These are phyloP conservation scores for Tetranychus cinnabarinus DNA, from an alignment of 1,140 invertebrate species.

Conservation along the genomic window DNA sequence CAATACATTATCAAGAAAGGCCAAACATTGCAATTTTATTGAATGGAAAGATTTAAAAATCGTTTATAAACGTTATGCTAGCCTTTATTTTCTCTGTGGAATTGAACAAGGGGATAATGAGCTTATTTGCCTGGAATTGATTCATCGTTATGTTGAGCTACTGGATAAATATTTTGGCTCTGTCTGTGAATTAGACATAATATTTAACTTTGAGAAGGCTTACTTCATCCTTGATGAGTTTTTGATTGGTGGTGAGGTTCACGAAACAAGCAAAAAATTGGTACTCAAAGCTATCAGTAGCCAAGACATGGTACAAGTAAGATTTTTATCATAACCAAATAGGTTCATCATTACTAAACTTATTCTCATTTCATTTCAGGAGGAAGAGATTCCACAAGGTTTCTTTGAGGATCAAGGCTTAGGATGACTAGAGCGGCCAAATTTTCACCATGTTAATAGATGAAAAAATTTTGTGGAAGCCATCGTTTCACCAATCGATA, in stretches of 20 bases:
- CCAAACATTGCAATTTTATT: constrained; percentile 97
- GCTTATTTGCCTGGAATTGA: constrained; percentile 78
- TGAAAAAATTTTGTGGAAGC: too few relatives aligned
- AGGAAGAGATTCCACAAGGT: constrained; percentile 97
- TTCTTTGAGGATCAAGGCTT: constrained; percentile 96
- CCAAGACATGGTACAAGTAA: constrained; percentile 79
- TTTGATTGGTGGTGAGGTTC: constrained; percentile 84
- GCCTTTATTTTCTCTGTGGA: constrained; percentile 94
- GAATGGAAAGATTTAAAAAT: constrained; percentile 47
- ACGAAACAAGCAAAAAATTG: constrained; percentile 97
- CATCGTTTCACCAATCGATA: too few relatives aligned
- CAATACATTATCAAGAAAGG: constrained; percentile 79
- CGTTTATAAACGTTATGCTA: constrained; percentile 89
- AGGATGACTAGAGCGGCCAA: constrained; percentile 33
- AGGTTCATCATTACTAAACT: background rate
- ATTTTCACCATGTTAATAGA: too few relatives aligned
- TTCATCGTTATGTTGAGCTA: constrained; percentile 91
- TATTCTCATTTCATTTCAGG: constrained; percentile 43
- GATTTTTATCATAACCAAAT: background rate
- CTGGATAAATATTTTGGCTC: constrained; percentile 98
- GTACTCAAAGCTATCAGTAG: constrained; percentile 92
- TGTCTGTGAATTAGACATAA: constrained; percentile 98
- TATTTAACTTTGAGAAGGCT: constrained; percentile 99
- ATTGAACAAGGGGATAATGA: constrained; percentile 96
- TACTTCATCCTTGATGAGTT: constrained; percentile 97